Conservation (phyloP, 1,140 invertebrate genomes). For the Atta cephalotes region DNA sequence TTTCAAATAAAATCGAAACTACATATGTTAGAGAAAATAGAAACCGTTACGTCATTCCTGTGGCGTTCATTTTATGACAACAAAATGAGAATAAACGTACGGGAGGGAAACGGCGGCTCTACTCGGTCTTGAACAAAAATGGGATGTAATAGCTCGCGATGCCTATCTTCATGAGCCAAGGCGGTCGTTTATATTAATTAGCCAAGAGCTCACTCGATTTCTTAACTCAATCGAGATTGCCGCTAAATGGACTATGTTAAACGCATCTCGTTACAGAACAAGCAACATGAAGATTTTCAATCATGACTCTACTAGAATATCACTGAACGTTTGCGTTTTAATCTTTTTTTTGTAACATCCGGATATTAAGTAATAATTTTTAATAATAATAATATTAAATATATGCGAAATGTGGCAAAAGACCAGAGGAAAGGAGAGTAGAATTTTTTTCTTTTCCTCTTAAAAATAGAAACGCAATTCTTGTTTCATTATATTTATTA, state of each 20-base stretch:
- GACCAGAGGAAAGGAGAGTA: background rate
- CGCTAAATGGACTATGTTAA: conserved; percentile 66
- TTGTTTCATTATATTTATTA: background rate
- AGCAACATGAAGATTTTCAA: background rate
- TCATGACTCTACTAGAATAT: background rate
- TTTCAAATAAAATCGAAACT: conserved; percentile 21
- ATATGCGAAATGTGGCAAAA: background rate
- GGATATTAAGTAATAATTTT: conserved; percentile 19
- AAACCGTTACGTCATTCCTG: conserved; percentile 14
- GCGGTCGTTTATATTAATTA: conserved; percentile 78
- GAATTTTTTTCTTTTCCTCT: background rate
- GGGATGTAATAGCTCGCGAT: conserved; percentile 67
- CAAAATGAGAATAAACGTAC: conserved; percentile 9
- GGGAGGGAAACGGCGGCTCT: conserved; percentile 14
- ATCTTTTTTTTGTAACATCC: background rate
- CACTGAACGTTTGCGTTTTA: background rate
- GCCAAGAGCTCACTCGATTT: conserved; percentile 73
- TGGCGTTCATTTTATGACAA: conserved; percentile 16
- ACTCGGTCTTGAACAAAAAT: conserved; percentile 51
- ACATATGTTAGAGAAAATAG: conserved; percentile 16
- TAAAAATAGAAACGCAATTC: background rate
- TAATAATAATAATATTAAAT: background rate
- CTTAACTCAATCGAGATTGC: conserved; percentile 70
- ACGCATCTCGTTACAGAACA: background rate
- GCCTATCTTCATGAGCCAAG: conserved; percentile 67